Conservation (phyloP, 2,113 vertebrate genomes). For the Gymnogyps californianus region DNA sequence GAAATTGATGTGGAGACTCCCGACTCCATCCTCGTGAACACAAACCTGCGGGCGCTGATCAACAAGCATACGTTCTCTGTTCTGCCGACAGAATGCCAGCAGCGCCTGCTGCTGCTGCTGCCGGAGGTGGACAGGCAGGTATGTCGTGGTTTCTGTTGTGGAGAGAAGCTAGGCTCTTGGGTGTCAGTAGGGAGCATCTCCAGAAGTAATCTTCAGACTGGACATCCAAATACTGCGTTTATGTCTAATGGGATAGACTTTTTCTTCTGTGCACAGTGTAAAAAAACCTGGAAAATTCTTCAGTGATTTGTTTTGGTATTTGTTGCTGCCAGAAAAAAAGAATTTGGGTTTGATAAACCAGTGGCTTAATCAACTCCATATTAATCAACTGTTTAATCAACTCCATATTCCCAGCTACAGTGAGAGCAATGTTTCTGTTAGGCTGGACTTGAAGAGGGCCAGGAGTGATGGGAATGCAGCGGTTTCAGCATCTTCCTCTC, state of each 20-base stretch:
- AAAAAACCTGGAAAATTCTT: not conserved
- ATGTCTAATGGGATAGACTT: not conserved
- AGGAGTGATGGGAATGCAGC: not conserved
- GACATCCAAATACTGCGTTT: too few relatives aligned
- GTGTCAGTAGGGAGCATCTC: not conserved
- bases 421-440: not conserved
- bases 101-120: constrained; percentile 87
- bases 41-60: constrained; percentile 92
- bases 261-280: not conserved
- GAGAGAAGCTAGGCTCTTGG: rapidly evolving
- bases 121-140: constrained; percentile 96
- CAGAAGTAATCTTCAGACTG: not conserved
- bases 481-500: not conserved
- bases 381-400: too few relatives aligned
- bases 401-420: not conserved
- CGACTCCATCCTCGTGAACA: constrained; percentile 97
- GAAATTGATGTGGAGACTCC: constrained; percentile 98
- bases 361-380: not conserved
- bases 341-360: not conserved
- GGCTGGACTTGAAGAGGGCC: not conserved
- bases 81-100: constrained; percentile 88
- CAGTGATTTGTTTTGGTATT: not conserved
- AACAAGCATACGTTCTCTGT: constrained; percentile 94
- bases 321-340: not conserved
- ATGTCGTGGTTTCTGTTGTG: not conserved